Conservation (phyloP, 2,797 vertebrate species). For the Hybognathus amarus region DNA sequence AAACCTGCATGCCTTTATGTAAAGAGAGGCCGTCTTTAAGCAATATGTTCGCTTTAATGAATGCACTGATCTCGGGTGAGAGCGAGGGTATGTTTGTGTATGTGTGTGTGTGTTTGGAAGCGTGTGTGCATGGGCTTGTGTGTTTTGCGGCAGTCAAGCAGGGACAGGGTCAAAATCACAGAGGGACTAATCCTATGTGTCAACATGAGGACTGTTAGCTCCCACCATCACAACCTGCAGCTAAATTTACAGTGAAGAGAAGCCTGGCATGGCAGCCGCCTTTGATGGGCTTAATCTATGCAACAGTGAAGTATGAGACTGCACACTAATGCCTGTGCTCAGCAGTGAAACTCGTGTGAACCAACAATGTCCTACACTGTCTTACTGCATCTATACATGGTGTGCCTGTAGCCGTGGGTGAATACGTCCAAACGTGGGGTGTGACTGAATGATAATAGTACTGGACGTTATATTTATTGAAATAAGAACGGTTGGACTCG, state of each 20-base stretch:
- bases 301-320: slow-evolving; percentile 56
- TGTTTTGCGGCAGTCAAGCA: slow-evolving; percentile 75
- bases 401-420: not conserved
- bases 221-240: slow-evolving; percentile 65
- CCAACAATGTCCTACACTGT: slow-evolving; percentile 54
- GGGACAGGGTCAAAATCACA: slow-evolving; percentile 75
- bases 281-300: slow-evolving; percentile 66
- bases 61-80: slow-evolving; percentile 72
- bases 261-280: slow-evolving; percentile 63
- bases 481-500: not conserved
- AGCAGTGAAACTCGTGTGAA: slow-evolving; percentile 52
- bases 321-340: slow-evolving; percentile 48
- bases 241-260: slow-evolving; percentile 72
- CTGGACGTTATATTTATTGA: not conserved
- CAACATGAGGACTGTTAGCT: slow-evolving; percentile 74
- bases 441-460: slow-evolving; percentile 7
- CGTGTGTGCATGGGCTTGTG: slow-evolving; percentile 49
- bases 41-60: slow-evolving; percentile 80
- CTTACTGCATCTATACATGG: slow-evolving; percentile 36
- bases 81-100: slow-evolving; percentile 61
- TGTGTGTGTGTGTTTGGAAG: slow-evolving; percentile 43
- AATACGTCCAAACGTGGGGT: slow-evolving; percentile 19
- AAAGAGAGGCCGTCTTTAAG: slow-evolving; percentile 76
- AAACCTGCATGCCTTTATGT: slow-evolving; percentile 76
- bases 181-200: slow-evolving; percentile 79